Percentiles rank a stretch among this genome's conserved stretches.
phyloP scores from a whole-genome alignment of 2,888 invertebrate genomes.

The Phyllotreta cruciferae region DNA sequence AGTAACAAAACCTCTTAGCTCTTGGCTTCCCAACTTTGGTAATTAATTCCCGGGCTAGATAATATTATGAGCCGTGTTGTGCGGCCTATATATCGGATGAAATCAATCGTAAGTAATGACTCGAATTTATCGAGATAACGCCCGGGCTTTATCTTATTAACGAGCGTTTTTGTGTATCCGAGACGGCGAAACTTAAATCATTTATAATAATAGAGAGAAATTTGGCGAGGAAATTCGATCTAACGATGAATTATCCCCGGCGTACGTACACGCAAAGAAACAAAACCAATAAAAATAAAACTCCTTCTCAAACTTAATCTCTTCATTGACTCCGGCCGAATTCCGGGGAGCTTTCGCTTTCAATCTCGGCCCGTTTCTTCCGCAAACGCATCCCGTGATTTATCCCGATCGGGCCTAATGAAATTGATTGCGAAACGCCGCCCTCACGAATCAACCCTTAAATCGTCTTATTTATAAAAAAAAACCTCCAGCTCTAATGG shows the following conservation, averaged over 20 bases:
- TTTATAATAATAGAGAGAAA: no score
- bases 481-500: no score
- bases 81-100: slow-evolving; percentile 28
- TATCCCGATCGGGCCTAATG: slow-evolving; percentile 25
- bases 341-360: neutral
- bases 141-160: slow-evolving; percentile 21
- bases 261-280: no score
- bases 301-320: no score
- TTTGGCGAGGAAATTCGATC: no score
- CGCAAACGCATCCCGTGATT: slow-evolving; percentile 20
- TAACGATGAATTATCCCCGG: no score
- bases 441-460: slow-evolving; percentile 31
- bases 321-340: neutral
- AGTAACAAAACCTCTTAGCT: slow-evolving; percentile 36
- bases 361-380: neutral
- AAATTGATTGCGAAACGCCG: slow-evolving; percentile 33
- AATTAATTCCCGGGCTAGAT: slow-evolving; percentile 36
- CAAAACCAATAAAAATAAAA: no score
- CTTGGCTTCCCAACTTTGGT: slow-evolving; percentile 36
- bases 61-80: slow-evolving; percentile 34
- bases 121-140: slow-evolving; percentile 25
- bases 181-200: no score
- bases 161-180: slow-evolving; percentile 22
- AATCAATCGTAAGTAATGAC: slow-evolving; percentile 37
- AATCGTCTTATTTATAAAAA: slow-evolving; percentile 40